Evolutionary conservation across 2,113 vertebrate genomes (phyloP), one percentile per base, ranked within the genome.

Genomic region (Coptodon bakossiorum): DNA sequence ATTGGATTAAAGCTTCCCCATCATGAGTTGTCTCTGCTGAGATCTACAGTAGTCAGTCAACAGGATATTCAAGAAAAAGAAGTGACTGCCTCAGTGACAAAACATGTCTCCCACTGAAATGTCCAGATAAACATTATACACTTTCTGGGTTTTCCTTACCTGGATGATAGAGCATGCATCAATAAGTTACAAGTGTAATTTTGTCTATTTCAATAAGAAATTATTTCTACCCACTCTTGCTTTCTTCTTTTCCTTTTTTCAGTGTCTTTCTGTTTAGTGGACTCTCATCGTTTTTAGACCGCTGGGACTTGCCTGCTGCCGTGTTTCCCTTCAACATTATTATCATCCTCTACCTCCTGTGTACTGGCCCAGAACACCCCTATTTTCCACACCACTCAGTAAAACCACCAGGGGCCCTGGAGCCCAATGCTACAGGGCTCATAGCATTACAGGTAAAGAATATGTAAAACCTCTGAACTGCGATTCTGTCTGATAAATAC

Each of bases 251-350:
- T 34, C 73, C 14, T 38, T 3, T 29, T 66, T 24, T 11, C 85
- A 97, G 96, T 73, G 95, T 96, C 7, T 93, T 97, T 54, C 50
- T 97, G 27, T 95, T 9, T 87, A 95, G 95, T 79, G 94, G 95
- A 13, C 85, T 97, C 57, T 76, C 92, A 5, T 43, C 94, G 0
- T 19, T 97, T 36, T 50, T 97, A 68, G 93, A 89, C 71, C 82
- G 12, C 61, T 97, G 96, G 96, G 93, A 96, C 86, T 56, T 97
- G 54, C 96, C 96, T 3, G 95, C 93, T 7, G 43, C 91, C 3
- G 96, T 96, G 71, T 97, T 95, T 81, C 97, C 96, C 66, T 97
- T 97, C 84, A 97, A 97, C 94, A 94, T 79, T 6, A 43, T 93
- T 40, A 94, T 97, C 7, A 3, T 95, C 34, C 93, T 97, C 34